Conservation (phyloP, 2,888 invertebrate species). For the Ophioninae sp. region DNA sequence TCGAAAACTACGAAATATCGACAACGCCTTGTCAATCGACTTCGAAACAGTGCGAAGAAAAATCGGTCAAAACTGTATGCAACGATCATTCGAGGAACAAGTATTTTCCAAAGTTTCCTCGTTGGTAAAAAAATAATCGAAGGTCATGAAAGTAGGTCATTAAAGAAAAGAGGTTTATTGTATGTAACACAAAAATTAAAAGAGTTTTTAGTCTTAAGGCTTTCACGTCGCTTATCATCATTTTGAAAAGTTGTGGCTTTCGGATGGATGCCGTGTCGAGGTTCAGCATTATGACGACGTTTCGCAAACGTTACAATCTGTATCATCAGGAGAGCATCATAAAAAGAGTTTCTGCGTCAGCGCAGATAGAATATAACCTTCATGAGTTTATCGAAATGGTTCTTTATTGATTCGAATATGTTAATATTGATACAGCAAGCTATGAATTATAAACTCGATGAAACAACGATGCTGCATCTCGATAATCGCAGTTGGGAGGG, state of each 20-base stretch:
- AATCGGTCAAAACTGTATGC: conserved; percentile 16
- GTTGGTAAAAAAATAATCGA: conserved; percentile 19
- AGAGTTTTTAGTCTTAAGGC: too few species aligned
- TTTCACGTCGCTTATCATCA: too few species aligned
- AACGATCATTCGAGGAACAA: conserved; percentile 8
- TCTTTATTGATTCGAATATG: conserved; percentile 50
- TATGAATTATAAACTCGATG: conserved; percentile 35
- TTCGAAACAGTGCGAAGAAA: not conserved
- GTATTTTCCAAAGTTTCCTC: conserved; percentile 12
- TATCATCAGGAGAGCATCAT: too few species aligned
- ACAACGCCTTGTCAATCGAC: not conserved
- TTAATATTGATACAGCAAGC: conserved; percentile 48
- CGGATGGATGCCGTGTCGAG: too few species aligned
- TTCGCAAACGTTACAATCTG: too few species aligned
- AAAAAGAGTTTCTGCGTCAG: not conserved
- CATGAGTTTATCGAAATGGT: conserved; percentile 43
- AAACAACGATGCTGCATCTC: conserved; percentile 30
- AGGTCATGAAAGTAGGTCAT: not conserved
- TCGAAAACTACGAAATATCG: not conserved
- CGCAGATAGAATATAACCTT: not conserved
- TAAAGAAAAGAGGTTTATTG: not conserved
- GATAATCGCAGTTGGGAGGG: conserved; percentile 38
- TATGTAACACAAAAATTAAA: not conserved
- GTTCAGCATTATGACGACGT: too few species aligned
- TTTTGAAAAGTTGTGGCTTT: too few species aligned